Evolutionary conservation across 1,140 invertebrate genomes (phyloP), one percentile per base, ranked within the genome.

Genomic region (Trichonephila inaurata): DNA sequence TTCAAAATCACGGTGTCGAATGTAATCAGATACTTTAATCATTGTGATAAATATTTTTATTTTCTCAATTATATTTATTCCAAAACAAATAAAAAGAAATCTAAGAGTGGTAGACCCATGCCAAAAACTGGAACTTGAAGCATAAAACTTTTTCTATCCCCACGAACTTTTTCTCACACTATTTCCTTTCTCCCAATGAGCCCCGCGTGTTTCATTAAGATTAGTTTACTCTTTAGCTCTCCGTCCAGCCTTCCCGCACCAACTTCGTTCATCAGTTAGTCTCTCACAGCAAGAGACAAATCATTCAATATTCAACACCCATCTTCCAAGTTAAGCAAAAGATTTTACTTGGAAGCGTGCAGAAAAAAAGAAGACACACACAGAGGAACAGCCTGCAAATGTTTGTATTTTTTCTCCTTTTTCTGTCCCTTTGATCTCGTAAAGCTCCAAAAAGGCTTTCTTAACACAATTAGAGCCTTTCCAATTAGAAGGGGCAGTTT

Each of bases 401-500:
- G 60, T 88, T 64, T 19, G 62, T 64, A 19, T 64, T 64, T 21
- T 40, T 33, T 77, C 33, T 33, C 1, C 16, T 7, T 69, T 69
- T 69, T 69, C 21, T 7, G n/a, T 16, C 72, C 28, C 89, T 91
- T 91, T 91, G 89, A 91, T 91, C 89, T 77, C 89, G 58, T 40
- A 62, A 81, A 62, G 58, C 77, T 89, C 64, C 44, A 66, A 92
- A 85, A 91, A 66, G 51, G 51, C 81, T 51, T 92, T 64, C 90
- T 69, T 92, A 92, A 92, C 51, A 60, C 64, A 92, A 92, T 92
- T 92, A 92, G 82, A 85, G 33, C 81, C 90, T 92, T 92, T 92
- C 81, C 90, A 92, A 92, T 92, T 92, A 92, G 90, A 83, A 85
- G 44, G 51, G 90, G 40, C 33, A 51, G 90, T 92, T 85, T 85